Base-by-base conservation (phyloP, 1,140 invertebrate species). In the Lasaia peninsularis region DNA sequence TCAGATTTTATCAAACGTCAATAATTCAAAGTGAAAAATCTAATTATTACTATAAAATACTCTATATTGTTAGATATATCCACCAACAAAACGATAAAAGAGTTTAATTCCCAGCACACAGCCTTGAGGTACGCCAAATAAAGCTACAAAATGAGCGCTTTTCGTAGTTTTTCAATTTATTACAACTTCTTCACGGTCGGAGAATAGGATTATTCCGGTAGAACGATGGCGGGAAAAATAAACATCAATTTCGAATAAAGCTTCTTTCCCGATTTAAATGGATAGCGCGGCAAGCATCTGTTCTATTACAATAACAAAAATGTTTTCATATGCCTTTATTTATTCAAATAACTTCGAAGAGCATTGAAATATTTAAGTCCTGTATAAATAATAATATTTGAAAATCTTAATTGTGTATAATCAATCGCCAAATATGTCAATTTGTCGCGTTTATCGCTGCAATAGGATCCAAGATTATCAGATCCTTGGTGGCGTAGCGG, bases 191-290 rank as follows among this genome's bases (percentile, higher is more conserved):
- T 48, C 40, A 48, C 40, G 40, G 40, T 48, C 18, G 10, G 40
- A 48, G 18, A 48, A 48, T 48, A 48, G 40, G 40, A 48, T 48
- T 48, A 48, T 48, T 48, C 40, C 40, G 18, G 40, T 21, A 48
- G 40, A 48, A 21, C 20, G 44, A 20, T 21, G 20, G 44, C 44
- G 44, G 44, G 44, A 48, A 48, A 48, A 48, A 48, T 48, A 48
- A 48, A 48, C 44, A 48, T 48, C 44, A 48, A 48, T 48, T 48
- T 21, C 18, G 20, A 48, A 18, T 21, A n/a, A 48, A 48, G 44
- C 44, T 18, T 20, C 44, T 48, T 48, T 48, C 44, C 18, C 18
- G 44, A 21, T 48, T 48, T 48, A 48, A 48, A 16, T 21, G 10
- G 44, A 21, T 6, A 11, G 44, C 20, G 1, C 20, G 20, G 44